Evolutionary conservation across 2,797 vertebrate species (phyloP), one percentile per base, ranked within the genome.

Genomic region (Meda fulgida): DNA sequence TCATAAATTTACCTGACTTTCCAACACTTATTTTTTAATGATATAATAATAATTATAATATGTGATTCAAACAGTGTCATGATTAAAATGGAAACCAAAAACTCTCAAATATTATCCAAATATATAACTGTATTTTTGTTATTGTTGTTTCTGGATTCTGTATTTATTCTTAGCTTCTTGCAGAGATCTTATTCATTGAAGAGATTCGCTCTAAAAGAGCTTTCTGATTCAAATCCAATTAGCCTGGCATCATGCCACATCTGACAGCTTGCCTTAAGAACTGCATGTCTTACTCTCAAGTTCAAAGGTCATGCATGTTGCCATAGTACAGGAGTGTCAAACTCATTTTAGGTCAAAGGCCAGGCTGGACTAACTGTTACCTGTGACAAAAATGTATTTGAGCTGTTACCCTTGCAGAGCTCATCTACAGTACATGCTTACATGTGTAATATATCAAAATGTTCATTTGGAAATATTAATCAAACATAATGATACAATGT

Each of bases 141-240:
- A 23, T 11, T 18, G 29, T 5, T 53, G 16, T 58, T 60, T 40
- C n/a, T 80, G 31, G 5, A 67, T 14, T 34, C 26, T 40, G 26
- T 36, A 14, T 78, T 77, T 72, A 63, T 82, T 71, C 23, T 31
- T 40, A n/a, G n/a, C 23, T 81, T 55, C 48, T 70, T 72, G 51
- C 36, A 34, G 88, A 40, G 48, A 80, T 77, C 83, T 65, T 84
- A 75, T 26, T 81, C 87, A 89, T 78, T 38, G 46, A 65, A 73
- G 67, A 89, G 88, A 89, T 91, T 81, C 88, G 63, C 77, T 69
- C 31, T 90, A 90, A 89, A 87, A 87, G 85, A 78, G 48, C 70
- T 85, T 83, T 65, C 83, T 87, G 69, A 70, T 19, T 84, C 38
- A 89, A 92, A 93, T 84, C 91, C 82, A 87, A 89, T 93, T 89